A percentile compares a stretch with the other conserved stretches of the same genome.
These are phyloP conservation scores for Cairina moschata DNA, from an alignment of 2,113 vertebrate genomes.

Conservation along the genomic window DNA sequence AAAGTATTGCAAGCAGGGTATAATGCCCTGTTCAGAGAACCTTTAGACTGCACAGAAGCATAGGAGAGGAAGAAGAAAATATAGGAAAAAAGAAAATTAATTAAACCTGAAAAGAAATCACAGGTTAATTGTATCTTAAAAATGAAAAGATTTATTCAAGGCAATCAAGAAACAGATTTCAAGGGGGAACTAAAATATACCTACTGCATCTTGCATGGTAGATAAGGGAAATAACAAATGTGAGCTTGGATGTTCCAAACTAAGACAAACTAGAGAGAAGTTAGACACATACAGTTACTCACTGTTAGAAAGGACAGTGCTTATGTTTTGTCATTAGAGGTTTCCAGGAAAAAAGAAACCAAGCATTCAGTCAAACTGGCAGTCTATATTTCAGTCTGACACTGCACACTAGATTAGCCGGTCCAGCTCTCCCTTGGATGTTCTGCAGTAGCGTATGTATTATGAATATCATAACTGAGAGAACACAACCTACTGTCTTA, in stretches of 20 bases:
- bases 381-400: neutral
- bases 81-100: neutral
- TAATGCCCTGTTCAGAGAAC: neutral
- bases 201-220: neutral
- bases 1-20: neutral
- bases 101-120: neutral
- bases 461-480: neutral
- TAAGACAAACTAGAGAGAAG: neutral
- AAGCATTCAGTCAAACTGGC: fast-evolving
- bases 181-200: neutral
- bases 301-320: neutral
- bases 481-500: neutral
- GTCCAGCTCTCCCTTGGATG: neutral
- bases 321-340: neutral
- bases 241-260: neutral
- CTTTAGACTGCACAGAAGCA: neutral
- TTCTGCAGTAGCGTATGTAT: neutral
- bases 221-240: neutral
- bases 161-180: neutral
- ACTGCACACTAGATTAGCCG: neutral
- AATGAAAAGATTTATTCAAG: neutral
- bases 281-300: neutral
- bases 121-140: neutral
- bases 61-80: neutral
- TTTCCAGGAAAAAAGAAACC: neutral